These are phyloP conservation scores for Eupsilia transversa DNA, from an alignment of 2,888 invertebrate species.

Conservation along the genomic window DNA sequence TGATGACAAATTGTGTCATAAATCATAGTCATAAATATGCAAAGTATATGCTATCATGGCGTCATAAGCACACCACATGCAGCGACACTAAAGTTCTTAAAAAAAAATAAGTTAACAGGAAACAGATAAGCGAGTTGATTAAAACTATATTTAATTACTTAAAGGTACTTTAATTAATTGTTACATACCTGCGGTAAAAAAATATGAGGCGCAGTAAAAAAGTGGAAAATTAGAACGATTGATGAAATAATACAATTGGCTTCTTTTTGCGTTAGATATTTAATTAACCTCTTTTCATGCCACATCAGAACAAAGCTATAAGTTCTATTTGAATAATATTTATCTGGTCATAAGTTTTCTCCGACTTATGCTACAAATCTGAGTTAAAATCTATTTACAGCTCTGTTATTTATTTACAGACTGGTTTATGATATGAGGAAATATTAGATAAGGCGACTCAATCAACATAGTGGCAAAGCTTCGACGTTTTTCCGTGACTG, in stretches of 20 bases:
- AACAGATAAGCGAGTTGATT: constrained; percentile 4
- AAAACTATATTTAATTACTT: background rate
- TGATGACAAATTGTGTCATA: constrained; percentile 5
- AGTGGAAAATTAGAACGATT: constrained; percentile 26
- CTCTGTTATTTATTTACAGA: constrained; percentile 19
- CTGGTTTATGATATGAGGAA: constrained; percentile 1
- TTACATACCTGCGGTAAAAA: background rate
- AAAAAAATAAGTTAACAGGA: background rate
- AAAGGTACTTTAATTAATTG: background rate
- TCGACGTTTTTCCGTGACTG: background rate
- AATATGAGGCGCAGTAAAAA: constrained; percentile 18
- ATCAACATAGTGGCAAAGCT: background rate
- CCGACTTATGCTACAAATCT: background rate
- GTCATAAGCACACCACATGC: background rate
- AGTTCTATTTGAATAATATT: background rate
- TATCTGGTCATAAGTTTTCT: constrained; percentile 10
- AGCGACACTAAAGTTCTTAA: background rate
- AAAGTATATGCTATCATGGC: background rate
- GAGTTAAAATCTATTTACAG: constrained; percentile 27
- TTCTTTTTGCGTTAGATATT: constrained; percentile 17
- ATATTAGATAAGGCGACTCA: constrained; percentile 13
- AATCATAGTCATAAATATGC: background rate
- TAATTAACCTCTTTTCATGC: constrained; percentile 43
- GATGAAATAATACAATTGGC: constrained; percentile 36
- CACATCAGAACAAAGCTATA: constrained; percentile 10